Conservation (phyloP, 2,797 vertebrate species). For the Eurystomus glaucurus region DNA sequence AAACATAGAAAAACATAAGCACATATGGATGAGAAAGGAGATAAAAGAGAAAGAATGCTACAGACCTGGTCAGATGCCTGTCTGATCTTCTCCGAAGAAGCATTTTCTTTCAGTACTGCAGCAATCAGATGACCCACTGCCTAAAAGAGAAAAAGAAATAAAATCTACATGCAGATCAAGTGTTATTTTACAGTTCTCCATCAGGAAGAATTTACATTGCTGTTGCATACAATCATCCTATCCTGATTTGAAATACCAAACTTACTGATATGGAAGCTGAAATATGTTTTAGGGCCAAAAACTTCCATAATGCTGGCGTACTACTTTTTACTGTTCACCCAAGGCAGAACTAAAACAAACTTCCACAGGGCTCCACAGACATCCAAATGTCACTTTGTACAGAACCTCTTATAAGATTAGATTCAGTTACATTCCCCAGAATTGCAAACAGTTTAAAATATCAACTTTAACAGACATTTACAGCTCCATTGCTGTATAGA, state of each 20-base stretch:
- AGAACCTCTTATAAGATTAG: neutral
- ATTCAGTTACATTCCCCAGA: neutral
- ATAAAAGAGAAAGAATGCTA: neutral
- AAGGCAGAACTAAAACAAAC: neutral
- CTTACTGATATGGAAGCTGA: neutral
- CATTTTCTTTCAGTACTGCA: slow-evolving; percentile 92
- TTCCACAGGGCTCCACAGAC: neutral
- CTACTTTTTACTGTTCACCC: neutral
- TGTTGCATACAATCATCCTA: neutral
- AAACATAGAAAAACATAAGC: neutral
- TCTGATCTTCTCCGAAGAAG: slow-evolving; percentile 83
- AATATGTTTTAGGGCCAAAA: neutral
- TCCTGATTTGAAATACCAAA: neutral
- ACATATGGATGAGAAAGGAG: neutral
- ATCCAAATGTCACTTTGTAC: neutral
- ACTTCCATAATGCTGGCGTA: neutral
- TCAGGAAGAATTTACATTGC: neutral
- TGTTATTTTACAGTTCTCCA: neutral
- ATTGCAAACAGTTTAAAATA: neutral
- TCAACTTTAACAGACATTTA: neutral
- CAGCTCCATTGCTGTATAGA: neutral
- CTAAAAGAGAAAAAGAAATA: slow-evolving; percentile 79
- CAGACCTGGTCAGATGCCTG: slow-evolving; percentile 88
- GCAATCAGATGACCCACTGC: slow-evolving; percentile 90
- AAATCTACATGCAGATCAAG: neutral